Conservation (phyloP, 2,113 vertebrate genomes). For the Heterochromis multidens region DNA sequence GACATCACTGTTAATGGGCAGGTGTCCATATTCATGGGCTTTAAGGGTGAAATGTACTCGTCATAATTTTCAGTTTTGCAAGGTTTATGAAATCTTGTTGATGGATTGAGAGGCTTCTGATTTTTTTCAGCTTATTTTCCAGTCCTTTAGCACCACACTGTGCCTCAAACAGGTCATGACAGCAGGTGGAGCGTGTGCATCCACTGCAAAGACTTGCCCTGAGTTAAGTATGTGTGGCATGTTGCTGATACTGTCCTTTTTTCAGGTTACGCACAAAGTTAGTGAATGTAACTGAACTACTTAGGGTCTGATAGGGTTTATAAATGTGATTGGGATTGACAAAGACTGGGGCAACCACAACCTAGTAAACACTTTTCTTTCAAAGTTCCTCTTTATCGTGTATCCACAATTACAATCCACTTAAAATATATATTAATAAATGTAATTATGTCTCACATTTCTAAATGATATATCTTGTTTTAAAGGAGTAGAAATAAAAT, state of each 20-base stretch:
- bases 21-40: not conserved
- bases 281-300: not conserved
- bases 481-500: not conserved
- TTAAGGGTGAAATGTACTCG: not conserved
- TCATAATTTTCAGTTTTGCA: not conserved
- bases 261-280: not conserved
- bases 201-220: not conserved
- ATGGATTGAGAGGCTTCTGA: not conserved
- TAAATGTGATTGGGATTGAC: not conserved
- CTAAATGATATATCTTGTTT: not conserved
- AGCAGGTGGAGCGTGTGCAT: not conserved
- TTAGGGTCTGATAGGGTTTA: not conserved
- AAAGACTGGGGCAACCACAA: not conserved
- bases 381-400: not conserved
- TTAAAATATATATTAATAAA: not conserved
- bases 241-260: not conserved
- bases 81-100: not conserved
- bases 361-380: not conserved
- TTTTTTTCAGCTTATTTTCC: not conserved
- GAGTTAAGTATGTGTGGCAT: not conserved
- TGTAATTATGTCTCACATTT: not conserved
- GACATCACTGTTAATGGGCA: not conserved
- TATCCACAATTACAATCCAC: not conserved
- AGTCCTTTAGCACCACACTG: conserved; percentile 49
- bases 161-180: not conserved